Base-by-base conservation (phyloP, 1,140 invertebrate genomes). In the Aphelinus atriplicis region DNA sequence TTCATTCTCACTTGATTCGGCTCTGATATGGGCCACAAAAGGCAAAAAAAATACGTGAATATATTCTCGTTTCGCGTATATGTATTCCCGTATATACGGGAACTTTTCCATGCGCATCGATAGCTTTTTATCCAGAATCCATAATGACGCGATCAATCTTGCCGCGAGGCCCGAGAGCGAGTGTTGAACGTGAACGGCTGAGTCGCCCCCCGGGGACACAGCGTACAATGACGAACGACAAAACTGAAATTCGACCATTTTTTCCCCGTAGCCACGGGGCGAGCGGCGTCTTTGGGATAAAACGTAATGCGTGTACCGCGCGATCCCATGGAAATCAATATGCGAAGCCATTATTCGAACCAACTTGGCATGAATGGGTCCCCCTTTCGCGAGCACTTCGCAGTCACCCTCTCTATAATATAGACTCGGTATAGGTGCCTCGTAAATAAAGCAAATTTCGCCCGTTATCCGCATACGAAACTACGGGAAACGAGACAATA, bases 141-240 rank as follows among this genome's bases (percentile, higher is more conserved):
- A 7, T 2, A 62, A 62, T 45, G 42, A 26, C 1, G 61, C 46
- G 7, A 63, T 63, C n/a, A 63, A 63, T 63, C 61, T 63, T 63
- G 48, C n/a, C 3, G 3, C 61, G 6, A 48, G 0, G 26, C 0
- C 26, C 26, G 26, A 26, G 26, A 26, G 26, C 26, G 26, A 45
- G 46, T 3, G 1, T 10, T 60, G 45, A 47, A 26, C 26, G 0
- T 26, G 26, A 26, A 26, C 26, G 26, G 26, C 26, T 26, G 26
- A 26, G 26, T 26, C 26, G 26, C 26, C 26, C 26, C 26, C 26
- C 26, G 26, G 26, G 26, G 26, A 26, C 26, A 26, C 26, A 26
- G 26, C 26, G 26, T 26, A 7, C 46, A 6, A 47, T 63, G 61
- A 63, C 61, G 10, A 47, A 63, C 45, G 46, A 45, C 43, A 45